Percentiles rank a stretch among this genome's conserved stretches.
Conservation (phyloP, 2,113 vertebrate genomes). For the Hippocampus mohnikei region DNA sequence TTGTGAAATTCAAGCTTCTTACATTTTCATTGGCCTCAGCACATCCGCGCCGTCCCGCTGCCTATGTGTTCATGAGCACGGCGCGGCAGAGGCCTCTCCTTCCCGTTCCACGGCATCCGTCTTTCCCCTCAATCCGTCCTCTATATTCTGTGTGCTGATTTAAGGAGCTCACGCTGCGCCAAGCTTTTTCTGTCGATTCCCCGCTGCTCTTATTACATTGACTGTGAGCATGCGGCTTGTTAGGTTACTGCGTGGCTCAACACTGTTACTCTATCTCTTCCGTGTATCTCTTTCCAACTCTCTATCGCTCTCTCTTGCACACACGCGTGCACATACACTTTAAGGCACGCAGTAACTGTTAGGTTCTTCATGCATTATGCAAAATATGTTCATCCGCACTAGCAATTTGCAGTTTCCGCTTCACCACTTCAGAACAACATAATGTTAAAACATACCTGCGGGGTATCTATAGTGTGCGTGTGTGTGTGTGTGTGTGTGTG, state of each 20-base stretch:
- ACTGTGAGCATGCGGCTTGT: slow-evolving; percentile 26
- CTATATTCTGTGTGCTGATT: slow-evolving; percentile 20
- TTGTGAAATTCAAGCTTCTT: too few relatives aligned
- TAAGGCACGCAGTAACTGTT: slow-evolving; percentile 28
- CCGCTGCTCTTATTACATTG: slow-evolving; percentile 21
- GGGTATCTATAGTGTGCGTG: neutral
- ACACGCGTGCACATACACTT: neutral
- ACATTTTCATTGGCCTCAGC: slow-evolving; percentile 51
- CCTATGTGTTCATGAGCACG: slow-evolving; percentile 57
- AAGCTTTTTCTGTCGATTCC: slow-evolving; percentile 26
- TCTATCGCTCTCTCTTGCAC: slow-evolving; percentile 4
- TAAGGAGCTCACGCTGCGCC: slow-evolving; percentile 34
- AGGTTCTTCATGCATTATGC: slow-evolving; percentile 53
- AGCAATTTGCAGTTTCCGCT: slow-evolving; percentile 53
- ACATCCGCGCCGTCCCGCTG: slow-evolving; percentile 54
- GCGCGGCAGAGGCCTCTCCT: slow-evolving; percentile 20
- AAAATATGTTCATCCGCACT: slow-evolving; percentile 46
- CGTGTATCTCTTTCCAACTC: slow-evolving; percentile 25
- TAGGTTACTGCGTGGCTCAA: slow-evolving; percentile 33
- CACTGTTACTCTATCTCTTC: slow-evolving; percentile 22
- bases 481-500: neutral
- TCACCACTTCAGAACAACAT: slow-evolving; percentile 38
- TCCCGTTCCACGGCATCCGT: slow-evolving; percentile 27
- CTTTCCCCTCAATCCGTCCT: slow-evolving; percentile 26
- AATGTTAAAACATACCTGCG: slow-evolving; percentile 29